These are phyloP conservation scores for Apogon hyalosoma DNA, from an alignment of 2,797 vertebrate genomes.

Conservation along the genomic window DNA sequence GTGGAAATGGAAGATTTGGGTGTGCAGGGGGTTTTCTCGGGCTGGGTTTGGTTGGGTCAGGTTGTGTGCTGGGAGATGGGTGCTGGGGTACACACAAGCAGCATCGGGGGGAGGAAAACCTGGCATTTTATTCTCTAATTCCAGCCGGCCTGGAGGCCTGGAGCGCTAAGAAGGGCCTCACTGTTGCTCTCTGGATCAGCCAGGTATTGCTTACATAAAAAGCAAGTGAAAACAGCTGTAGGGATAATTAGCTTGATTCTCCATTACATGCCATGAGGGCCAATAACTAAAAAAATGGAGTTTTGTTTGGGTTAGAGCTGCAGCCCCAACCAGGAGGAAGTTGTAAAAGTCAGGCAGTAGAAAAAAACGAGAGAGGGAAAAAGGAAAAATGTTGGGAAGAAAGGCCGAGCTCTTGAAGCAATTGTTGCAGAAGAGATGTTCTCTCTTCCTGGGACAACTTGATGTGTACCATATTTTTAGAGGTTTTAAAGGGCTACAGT, in stretches of 20 bases:
- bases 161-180: conserved; percentile 90
- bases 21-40: conserved; percentile 47
- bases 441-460: conserved; percentile 52
- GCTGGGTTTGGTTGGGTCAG: conserved; percentile 38
- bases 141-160: conserved; percentile 89
- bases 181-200: conserved; percentile 93
- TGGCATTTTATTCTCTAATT: conserved; percentile 91
- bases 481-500: conserved; percentile 46
- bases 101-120: conserved; percentile 83
- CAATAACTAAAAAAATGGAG: conserved; percentile 90
- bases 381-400: conserved; percentile 56
- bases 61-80: conserved; percentile 73
- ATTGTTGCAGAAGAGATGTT: conserved; percentile 80
- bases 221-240: conserved; percentile 94
- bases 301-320: conserved; percentile 92
- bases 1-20: conserved; percentile 61
- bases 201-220: conserved; percentile 96
- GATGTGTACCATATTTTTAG: conserved; percentile 62
- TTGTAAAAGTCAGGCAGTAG: conserved; percentile 85
- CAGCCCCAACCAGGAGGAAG: conserved; percentile 87
- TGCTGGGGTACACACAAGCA: conserved; percentile 74
- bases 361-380: conserved; percentile 61
- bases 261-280: conserved; percentile 92
- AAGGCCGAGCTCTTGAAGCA: conserved; percentile 73
- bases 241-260: conserved; percentile 94